These are phyloP conservation scores for Drosophila mercatorum DNA, from an alignment of 2,888 invertebrate genomes.

Conservation along the genomic window DNA sequence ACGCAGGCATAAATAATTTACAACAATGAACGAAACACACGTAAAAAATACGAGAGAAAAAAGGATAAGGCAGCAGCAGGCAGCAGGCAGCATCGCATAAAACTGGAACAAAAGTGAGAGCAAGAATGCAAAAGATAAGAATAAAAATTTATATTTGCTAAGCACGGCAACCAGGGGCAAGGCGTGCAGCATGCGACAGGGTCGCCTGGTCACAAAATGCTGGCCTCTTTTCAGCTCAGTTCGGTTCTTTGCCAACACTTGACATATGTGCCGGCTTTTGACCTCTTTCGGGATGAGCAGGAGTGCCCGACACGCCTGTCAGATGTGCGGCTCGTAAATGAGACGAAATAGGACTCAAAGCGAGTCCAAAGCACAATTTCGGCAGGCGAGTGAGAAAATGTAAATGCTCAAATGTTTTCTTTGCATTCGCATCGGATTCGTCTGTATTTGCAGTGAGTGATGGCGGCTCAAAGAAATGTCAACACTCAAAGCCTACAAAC, in stretches of 20 bases:
- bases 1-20: constrained; percentile 81
- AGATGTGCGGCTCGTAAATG: constrained; percentile 64
- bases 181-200: constrained; percentile 37
- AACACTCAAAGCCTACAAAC: constrained; percentile 68
- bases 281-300: constrained; percentile 65
- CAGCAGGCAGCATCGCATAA: constrained; percentile 34
- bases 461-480: constrained; percentile 79
- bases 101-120: constrained; percentile 66
- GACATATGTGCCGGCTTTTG: constrained; percentile 82
- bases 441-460: constrained; percentile 64
- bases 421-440: constrained; percentile 39
- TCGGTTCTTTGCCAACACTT: constrained; percentile 70
- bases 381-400: constrained; percentile 61
- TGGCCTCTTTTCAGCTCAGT: constrained; percentile 39
- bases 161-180: constrained; percentile 21
- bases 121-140: constrained; percentile 67
- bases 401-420: constrained; percentile 68
- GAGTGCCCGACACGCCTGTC: constrained; percentile 39
- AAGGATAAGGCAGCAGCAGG: constrained; percentile 70
- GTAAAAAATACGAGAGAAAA: constrained; percentile 56
- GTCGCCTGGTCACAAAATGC: constrained; percentile 42
- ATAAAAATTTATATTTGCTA: constrained; percentile 72
- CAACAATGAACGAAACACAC: constrained; percentile 76
- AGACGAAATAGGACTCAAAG: constrained; percentile 39
- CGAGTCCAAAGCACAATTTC: constrained; percentile 39